phyloP scores from a whole-genome alignment of 2,113 vertebrate genomes.

The Stercorarius parasiticus region DNA sequence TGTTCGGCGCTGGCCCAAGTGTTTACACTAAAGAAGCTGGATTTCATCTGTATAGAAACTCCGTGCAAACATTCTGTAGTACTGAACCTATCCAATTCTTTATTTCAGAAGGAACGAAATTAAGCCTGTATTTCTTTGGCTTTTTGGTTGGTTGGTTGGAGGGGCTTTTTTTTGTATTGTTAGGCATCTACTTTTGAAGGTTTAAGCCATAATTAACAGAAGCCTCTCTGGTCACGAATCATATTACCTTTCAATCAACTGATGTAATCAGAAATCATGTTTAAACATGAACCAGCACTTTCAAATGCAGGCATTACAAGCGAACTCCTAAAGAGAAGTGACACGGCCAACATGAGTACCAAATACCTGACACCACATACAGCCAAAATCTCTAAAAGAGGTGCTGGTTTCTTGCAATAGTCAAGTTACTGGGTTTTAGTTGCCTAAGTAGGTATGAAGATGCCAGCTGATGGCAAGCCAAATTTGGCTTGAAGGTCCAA shows the following conservation, averaged over 20 bases:
- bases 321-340: not conserved
- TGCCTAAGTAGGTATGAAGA: not conserved
- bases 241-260: not conserved
- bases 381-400: not conserved
- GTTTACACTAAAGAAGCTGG: rapidly evolving
- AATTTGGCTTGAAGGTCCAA: not conserved
- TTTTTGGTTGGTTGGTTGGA: not conserved
- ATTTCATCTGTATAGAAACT: not conserved
- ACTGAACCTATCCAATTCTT: not conserved
- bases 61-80: not conserved
- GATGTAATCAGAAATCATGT: not conserved
- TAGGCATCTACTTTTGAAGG: not conserved
- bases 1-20: not conserved
- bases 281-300: not conserved
- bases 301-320: not conserved
- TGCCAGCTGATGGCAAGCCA: not conserved
- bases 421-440: not conserved
- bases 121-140: not conserved
- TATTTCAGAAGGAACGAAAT: not conserved
- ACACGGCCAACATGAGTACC: not conserved
- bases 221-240: not conserved
- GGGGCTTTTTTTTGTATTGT: not conserved
- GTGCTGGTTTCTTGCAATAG: not conserved
- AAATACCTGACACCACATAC: not conserved
- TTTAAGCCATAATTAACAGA: not conserved